A percentile compares a stretch with the other conserved stretches of the same genome.
These are phyloP conservation scores for Raphicerus campestris DNA, from an alignment of 2,113 vertebrate genomes.

Conservation along the genomic window DNA sequence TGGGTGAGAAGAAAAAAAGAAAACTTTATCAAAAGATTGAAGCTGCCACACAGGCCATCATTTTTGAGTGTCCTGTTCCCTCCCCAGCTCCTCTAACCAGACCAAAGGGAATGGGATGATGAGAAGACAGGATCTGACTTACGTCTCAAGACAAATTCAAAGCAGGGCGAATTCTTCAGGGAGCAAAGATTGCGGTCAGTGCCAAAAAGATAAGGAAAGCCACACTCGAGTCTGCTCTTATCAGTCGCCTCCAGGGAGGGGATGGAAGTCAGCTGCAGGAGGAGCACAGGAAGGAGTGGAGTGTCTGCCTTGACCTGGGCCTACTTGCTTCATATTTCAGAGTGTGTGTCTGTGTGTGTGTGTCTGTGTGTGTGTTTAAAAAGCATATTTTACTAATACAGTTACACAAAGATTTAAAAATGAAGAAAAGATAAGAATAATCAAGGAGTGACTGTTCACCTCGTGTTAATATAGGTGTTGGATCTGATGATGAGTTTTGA, in stretches of 20 bases:
- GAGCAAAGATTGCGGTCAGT: neutral
- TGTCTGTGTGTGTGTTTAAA: neutral
- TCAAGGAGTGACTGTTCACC: neutral
- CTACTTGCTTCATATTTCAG: neutral
- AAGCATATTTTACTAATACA: neutral
- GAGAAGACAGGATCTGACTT: neutral
- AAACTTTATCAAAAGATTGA: neutral
- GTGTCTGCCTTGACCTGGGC: neutral
- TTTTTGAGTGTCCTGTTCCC: neutral
- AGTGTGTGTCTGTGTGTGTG: neutral
- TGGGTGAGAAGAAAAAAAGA: neutral
- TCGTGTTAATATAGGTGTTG: neutral
- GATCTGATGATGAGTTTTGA: neutral
- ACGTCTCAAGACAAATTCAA: neutral
- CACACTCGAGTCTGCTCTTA: neutral
- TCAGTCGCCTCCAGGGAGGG: neutral
- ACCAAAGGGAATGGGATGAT: neutral
- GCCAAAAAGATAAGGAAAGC: neutral
- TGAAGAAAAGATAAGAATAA: neutral
- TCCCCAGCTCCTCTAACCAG: neutral
- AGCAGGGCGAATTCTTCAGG: neutral
- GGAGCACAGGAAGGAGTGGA: no score
- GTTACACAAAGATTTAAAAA: neutral
- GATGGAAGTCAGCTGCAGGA: neutral
- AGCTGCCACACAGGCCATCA: neutral